Evolutionary conservation across 2,113 vertebrate genomes (phyloP), one percentile per base, ranked within the genome.

Genomic region (Brachionichthys hirsutus): DNA sequence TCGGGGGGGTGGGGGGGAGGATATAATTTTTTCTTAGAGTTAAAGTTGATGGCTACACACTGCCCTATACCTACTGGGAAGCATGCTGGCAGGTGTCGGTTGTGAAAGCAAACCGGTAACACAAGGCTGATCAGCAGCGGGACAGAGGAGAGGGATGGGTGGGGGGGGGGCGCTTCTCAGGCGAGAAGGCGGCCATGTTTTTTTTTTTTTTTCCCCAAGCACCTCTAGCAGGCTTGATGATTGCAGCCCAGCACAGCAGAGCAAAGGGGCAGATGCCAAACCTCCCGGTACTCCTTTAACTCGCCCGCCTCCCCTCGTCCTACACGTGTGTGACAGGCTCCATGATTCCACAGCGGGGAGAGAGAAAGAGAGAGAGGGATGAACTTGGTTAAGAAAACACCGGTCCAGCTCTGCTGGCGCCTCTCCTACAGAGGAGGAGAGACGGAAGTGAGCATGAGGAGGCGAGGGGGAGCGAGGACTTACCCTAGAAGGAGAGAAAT

Each of bases 321-420:
- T 71, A 19, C 60, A 70, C 70, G 72, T 35, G 49, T 75, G 83
- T 81, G 76, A 72, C 66, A 62, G 70, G 61, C 62, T 51, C 52
- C 55, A 66, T 80, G 70, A 72, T 80, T 79, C 51, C 60, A 82
- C 70, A 80, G 73, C 40, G 62, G 59, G 36, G 36, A 3, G 36
- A 12, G 18, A 12, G 46, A 77, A 73, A 81, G 80, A 85, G 56
- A 63, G 80, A 84, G 80, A 87, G 75, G 79, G 54, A 72, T 88
- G 79, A 87, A 87, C 86, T 87, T 84, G 88, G 88, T 88, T 88
- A 89, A 81, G 84, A 85, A 88, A 89, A 89, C 85, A 85, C 46
- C 63, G 49, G 73, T 73, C 38, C 53, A 12, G 67, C 70, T 84
- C 67, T 61, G 71, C 77, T 85, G 88, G 82, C 86, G 81, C 78